phyloP scores from a whole-genome alignment of 1,140 invertebrate species.

The Penaeus chinensis region DNA sequence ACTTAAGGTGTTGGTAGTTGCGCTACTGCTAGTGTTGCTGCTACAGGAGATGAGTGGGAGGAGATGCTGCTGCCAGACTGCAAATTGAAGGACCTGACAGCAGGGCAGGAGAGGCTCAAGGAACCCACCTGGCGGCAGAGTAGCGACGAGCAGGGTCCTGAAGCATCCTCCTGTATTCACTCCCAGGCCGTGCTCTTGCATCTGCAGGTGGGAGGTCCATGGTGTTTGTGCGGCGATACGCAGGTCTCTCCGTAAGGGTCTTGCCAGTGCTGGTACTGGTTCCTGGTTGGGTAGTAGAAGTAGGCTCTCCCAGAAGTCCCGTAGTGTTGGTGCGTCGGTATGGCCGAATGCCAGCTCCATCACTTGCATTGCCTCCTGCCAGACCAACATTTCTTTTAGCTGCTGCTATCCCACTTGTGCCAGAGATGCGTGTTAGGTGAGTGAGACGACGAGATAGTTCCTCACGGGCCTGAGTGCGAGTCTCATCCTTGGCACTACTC shows the following conservation, averaged over 20 bases:
- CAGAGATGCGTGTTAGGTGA: conserved; percentile 60
- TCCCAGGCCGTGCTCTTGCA: conserved; percentile 52
- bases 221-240: conserved; percentile 57
- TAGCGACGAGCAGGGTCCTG: conserved; percentile 51
- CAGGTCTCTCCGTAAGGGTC: conserved; percentile 29
- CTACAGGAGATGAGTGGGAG: conserved; percentile 31
- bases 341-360: conserved; percentile 22
- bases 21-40: conserved; percentile 39
- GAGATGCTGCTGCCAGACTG: conserved; percentile 28
- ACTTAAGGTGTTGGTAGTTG: conserved; percentile 33
- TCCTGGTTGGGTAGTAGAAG: neutral
- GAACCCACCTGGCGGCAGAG: conserved; percentile 60
- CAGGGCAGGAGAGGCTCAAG: conserved; percentile 4
- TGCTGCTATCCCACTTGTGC: conserved; percentile 33
- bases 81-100: neutral
- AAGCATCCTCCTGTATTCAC: conserved; percentile 56
- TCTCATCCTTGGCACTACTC: conserved; percentile 42
- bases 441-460: conserved; percentile 61
- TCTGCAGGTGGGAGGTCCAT: conserved; percentile 62
- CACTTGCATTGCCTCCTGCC: conserved; percentile 9
- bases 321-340: conserved; percentile 62
- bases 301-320: conserved; percentile 30
- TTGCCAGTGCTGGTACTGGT: conserved; percentile 19
- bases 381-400: conserved; percentile 6
- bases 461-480: conserved; percentile 53